Base-by-base conservation (phyloP, 2,113 vertebrate species). In the Baryphthengus martii region DNA sequence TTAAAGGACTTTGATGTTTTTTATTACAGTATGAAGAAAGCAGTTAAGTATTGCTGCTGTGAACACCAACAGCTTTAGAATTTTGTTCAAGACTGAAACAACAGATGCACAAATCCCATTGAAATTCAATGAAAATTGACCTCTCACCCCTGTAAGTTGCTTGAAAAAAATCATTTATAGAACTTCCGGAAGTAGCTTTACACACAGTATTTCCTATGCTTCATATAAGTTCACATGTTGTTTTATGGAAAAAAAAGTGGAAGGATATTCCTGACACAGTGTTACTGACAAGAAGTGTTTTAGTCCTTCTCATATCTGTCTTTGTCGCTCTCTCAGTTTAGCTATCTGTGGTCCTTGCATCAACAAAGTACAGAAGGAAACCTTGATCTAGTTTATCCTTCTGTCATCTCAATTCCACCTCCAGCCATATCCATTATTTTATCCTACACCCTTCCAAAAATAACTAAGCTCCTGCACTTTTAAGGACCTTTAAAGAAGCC, bases 101-200 rank as follows among this genome's bases (percentile, higher is more conserved):
- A 85, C 58, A 93, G 81, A 89, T 82, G 66, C 56, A 75, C 52
- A 93, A 95, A 89, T 93, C 53, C 74, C 33, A 83, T 42, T 91
- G 86, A 88, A 88, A 96, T 89, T 83, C 7, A 17, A 76, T 74
- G 71, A 86, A 96, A 95, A 76, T 26, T 89, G 81, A 72, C 67
- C 85, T 65, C 71, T 76, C 20, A 56, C 37, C 67, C 53, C 53
- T 72, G 18, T 53, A 79, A 89, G 7, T 39, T 93, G 16, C 49
- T 93, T 83, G 50, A 66, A 95, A 89, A 89, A 93, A 25, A 58
- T 91, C 63, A 23, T 56, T 85, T 83, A 17, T 6, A 80, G 49
- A 85, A 53, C 42, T 70, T 91, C 5, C 23, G 76, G 49, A 82
- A 82, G 61, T 11, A 82, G n/a, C 19, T 91, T 93, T 83, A 50